Conservation (phyloP, 2,113 vertebrate species). For the Pteropus alecto region DNA sequence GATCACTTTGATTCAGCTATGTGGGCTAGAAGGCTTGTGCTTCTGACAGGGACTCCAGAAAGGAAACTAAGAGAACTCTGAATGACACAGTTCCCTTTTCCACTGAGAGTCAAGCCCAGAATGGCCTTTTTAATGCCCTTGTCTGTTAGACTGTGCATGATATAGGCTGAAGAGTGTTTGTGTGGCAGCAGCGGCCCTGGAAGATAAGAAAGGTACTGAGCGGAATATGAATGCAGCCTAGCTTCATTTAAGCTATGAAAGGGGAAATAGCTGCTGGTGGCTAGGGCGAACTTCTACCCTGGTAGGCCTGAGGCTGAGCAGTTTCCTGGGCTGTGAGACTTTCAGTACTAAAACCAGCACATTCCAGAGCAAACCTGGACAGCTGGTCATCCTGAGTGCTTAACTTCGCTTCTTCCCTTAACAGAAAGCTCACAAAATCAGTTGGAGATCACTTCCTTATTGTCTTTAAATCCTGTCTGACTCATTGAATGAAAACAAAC, state of each 20-base stretch:
- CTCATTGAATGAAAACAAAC: conserved; percentile 3
- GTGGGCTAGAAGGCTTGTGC: conserved; percentile 44
- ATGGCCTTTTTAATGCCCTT: conserved; percentile 73
- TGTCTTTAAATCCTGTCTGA: neutral
- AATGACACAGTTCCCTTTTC: conserved; percentile 69
- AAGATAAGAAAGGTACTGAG: conserved; percentile 44
- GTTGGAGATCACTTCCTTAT: conserved; percentile 32
- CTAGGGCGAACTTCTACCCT: neutral
- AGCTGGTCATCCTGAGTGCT: neutral
- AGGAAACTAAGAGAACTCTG: conserved; percentile 24
- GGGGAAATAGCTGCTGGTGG: neutral
- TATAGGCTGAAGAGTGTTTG: neutral
- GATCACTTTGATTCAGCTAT: conserved; percentile 71
- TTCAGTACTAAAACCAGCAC: neutral
- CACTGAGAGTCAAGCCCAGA: conserved; percentile 57
- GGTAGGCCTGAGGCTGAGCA: neutral
- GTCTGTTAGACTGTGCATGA: conserved; percentile 51
- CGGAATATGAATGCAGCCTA: conserved; percentile 56
- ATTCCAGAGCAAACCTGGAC: neutral
- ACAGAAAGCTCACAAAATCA: neutral
- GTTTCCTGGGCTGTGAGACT: neutral
- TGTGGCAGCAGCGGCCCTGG: neutral
- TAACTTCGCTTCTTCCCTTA: neutral
- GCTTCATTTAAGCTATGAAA: neutral
- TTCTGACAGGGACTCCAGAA: conserved; percentile 71